Evolutionary conservation across 2,888 invertebrate genomes (phyloP).

Genomic region (Lasius platythorax): DNA sequence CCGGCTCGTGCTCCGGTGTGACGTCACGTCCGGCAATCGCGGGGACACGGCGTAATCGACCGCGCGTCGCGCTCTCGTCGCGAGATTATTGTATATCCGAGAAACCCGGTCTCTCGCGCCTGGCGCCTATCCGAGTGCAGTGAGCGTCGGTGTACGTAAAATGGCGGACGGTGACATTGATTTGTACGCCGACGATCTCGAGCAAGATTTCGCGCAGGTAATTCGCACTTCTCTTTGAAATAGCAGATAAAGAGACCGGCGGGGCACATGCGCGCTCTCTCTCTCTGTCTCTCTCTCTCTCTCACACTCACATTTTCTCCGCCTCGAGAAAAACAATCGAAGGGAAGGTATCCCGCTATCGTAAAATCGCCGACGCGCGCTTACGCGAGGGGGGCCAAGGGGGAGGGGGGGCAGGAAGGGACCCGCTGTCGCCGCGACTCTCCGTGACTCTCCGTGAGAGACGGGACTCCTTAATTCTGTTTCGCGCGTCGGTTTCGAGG

Average conservation of each 20-base stretch:
- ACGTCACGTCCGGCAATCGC: not conserved
- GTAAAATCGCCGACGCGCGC: not conserved
- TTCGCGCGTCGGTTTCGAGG: slow-evolving; percentile 8
- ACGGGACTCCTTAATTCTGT: slow-evolving; percentile 1
- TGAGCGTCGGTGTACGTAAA: slow-evolving; percentile 86
- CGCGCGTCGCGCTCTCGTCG: not conserved
- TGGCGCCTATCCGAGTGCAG: slow-evolving; percentile 73
- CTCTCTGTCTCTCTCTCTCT: not conserved
- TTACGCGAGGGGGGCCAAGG: not conserved
- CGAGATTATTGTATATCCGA: not conserved
- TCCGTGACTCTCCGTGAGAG: slow-evolving; percentile 3
- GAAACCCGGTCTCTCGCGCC: slow-evolving; percentile 39
- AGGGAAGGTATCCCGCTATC: slow-evolving; percentile 51
- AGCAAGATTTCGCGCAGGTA: slow-evolving; percentile 96
- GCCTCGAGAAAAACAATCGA: not conserved
- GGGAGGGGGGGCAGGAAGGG: not conserved
- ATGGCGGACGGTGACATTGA: slow-evolving; percentile 99
- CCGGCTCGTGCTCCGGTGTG: not conserved
- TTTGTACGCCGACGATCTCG: slow-evolving; percentile 98
- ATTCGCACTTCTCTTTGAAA: slow-evolving; percentile 78
- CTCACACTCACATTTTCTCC: not conserved
- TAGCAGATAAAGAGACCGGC: slow-evolving; percentile 59
- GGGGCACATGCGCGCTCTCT: slow-evolving; percentile 27
- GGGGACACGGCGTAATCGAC: not conserved
- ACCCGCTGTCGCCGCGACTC: not conserved